Evolutionary conservation across 2,797 vertebrate genomes (phyloP), one percentile per base, ranked within the genome.

Genomic region (Myotis daubentonii): DNA sequence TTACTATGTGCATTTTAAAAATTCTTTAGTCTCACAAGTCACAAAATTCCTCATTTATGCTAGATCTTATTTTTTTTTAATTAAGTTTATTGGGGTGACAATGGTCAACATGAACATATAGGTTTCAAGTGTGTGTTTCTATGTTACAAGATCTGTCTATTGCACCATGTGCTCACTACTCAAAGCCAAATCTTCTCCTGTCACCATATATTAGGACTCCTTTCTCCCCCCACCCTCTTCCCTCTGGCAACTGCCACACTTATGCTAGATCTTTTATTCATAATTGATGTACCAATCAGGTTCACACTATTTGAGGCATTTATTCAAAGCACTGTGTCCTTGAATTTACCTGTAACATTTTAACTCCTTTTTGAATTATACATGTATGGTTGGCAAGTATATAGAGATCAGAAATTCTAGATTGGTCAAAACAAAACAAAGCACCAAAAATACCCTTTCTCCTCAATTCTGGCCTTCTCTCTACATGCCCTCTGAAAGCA

Each of bases 321-420:
- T 81, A 96, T 78, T 87, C 49, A 85, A 93, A 94, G 28, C 25
- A 51, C 23, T 10, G 6, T 23, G 81, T 79, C 30, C 17, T 93
- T 83, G 12, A 75, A 51, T 68, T 87, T 95, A 47, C 47, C 47
- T 13, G 47, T 47, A 93, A 93, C 13, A 93, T 55, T 83, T 83
- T 87, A 87, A 87, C 80, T 95, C 72, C 20, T 49, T 79, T 93
- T 94, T 75, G 23, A 47, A n/a, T 87, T 87, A 55, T 20, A 60
- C 17, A 75, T 85, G 16, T 60, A 78, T 47, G 33, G 23, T 79
- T 96, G 41, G 9, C 76, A 96, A 93, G 28, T 38, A 47, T 22
- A 91, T 2, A 85, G 68, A 81, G 6, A 89, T 51, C 15, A 93
- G 4, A 91, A 95, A 87, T 93, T 88, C 30, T 41, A 33, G 36